Evolutionary conservation across 2,888 invertebrate species (phyloP).

Genomic region (Hydrotaea diabolus): DNA sequence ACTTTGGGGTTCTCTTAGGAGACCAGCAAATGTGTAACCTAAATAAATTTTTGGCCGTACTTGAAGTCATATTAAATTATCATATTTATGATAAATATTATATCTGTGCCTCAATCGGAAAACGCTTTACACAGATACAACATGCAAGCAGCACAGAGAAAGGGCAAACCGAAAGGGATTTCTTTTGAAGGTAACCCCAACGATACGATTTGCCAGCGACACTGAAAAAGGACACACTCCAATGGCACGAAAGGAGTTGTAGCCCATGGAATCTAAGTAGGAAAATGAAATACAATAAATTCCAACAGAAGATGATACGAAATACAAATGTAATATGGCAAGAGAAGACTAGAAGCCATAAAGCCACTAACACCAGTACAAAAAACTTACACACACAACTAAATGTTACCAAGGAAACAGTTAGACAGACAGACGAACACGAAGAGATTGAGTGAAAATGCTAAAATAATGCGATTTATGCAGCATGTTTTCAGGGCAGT

Average conservation of each 20-base stretch:
- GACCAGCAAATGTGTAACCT: neutral
- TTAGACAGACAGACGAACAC: neutral
- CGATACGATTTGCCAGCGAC: neutral
- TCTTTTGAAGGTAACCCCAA: constrained; percentile 9
- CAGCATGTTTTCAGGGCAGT: constrained; percentile 4
- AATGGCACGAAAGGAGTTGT: neutral
- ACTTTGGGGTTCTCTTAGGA: neutral
- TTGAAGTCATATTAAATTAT: constrained; percentile 6
- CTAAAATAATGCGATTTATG: constrained; percentile 36
- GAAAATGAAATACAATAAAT: constrained; percentile 22
- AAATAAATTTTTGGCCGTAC: neutral
- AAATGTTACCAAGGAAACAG: neutral
- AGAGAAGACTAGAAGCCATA: neutral
- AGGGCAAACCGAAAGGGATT: neutral
- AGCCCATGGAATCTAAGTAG: neutral
- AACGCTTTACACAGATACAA: neutral
- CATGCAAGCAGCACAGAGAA: neutral
- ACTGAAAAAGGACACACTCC: neutral
- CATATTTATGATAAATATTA: constrained; percentile 4
- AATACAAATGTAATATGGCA: constrained; percentile 24
- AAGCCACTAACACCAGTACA: neutral
- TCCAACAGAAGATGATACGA: constrained; percentile 9
- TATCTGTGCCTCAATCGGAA: neutral
- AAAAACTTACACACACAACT: neutral
- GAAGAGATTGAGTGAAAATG: neutral